Conservation (phyloP, 2,888 invertebrate genomes). For the Megaustenia siamemsis region DNA sequence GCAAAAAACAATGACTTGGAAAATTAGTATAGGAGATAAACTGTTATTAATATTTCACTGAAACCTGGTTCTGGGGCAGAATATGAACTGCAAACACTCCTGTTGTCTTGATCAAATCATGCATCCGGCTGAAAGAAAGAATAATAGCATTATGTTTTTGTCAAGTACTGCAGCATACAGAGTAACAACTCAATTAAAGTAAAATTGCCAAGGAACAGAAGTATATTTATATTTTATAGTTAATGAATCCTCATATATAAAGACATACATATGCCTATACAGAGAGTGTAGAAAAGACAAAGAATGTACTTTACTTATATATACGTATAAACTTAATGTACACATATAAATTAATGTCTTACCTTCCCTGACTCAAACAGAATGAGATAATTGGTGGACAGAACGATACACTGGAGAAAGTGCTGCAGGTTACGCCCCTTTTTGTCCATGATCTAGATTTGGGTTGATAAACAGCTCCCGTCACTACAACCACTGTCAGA, state of each 20-base stretch:
- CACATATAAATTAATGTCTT: constrained; percentile 30
- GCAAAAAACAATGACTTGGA: too few relatives aligned
- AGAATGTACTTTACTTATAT: too few relatives aligned
- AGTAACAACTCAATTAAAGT: too few relatives aligned
- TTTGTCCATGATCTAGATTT: constrained; percentile 68
- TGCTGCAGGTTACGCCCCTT: constrained; percentile 78
- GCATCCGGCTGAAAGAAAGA: constrained; percentile 72
- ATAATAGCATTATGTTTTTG: not conserved
- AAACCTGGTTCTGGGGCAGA: constrained; percentile 75
- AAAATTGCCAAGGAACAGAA: too few relatives aligned
- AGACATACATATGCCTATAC: too few relatives aligned
- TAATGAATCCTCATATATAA: too few relatives aligned
- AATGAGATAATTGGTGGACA: constrained; percentile 76
- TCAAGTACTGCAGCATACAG: not conserved
- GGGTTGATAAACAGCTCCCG: constrained; percentile 69
- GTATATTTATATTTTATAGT: too few relatives aligned
- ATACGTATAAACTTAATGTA: too few relatives aligned
- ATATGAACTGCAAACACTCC: constrained; percentile 77
- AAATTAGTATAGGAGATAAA: too few relatives aligned
- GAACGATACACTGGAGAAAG: constrained; percentile 77
- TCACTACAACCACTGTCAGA: constrained; percentile 75
- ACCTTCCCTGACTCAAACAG: constrained; percentile 76
- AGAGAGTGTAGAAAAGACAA: too few relatives aligned
- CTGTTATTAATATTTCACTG: too few relatives aligned
- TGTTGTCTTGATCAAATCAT: constrained; percentile 68